Percentiles rank a stretch among this genome's conserved stretches.
Conservation (phyloP, 2,888 invertebrate genomes). For the Sinopyrophorus schimmeli region DNA sequence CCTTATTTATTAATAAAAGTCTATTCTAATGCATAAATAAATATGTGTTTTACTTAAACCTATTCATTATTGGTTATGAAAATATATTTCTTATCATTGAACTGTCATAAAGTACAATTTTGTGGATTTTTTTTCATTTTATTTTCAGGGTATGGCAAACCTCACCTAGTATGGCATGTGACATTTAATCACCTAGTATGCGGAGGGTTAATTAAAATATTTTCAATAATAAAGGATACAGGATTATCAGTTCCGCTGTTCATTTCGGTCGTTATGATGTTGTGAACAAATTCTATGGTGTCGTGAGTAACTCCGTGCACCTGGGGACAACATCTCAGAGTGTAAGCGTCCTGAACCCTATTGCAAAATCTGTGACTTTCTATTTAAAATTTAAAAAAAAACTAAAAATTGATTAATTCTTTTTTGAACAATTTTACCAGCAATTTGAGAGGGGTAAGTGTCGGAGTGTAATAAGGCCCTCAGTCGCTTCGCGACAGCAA, state of each 20-base stretch:
- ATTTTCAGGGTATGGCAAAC: no score
- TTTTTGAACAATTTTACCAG: slow-evolving; percentile 51
- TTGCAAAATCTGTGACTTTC: slow-evolving; percentile 68
- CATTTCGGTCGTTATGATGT: slow-evolving; percentile 64
- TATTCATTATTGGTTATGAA: no score
- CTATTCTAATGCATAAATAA: no score
- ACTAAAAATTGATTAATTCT: neutral
- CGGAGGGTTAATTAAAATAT: no score
- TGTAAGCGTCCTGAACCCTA: slow-evolving; percentile 69
- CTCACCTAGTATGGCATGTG: no score
- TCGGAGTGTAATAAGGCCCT: slow-evolving; percentile 65
- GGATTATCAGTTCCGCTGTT: slow-evolving; percentile 72
- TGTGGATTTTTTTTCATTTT: no score
- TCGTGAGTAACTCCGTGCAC: slow-evolving; percentile 70
- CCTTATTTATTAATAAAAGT: no score
- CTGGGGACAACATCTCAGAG: slow-evolving; percentile 66
- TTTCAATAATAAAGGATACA: slow-evolving; percentile 46
- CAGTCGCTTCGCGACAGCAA: slow-evolving; percentile 61
- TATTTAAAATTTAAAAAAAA: slow-evolving; percentile 41
- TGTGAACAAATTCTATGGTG: slow-evolving; percentile 64
- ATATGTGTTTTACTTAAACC: no score
- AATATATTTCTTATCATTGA: no score
- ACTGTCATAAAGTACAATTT: no score
- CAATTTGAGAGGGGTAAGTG: slow-evolving; percentile 65
- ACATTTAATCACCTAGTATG: no score